Base-by-base conservation (phyloP, 2,113 vertebrate genomes). In the Tursiops truncatus region DNA sequence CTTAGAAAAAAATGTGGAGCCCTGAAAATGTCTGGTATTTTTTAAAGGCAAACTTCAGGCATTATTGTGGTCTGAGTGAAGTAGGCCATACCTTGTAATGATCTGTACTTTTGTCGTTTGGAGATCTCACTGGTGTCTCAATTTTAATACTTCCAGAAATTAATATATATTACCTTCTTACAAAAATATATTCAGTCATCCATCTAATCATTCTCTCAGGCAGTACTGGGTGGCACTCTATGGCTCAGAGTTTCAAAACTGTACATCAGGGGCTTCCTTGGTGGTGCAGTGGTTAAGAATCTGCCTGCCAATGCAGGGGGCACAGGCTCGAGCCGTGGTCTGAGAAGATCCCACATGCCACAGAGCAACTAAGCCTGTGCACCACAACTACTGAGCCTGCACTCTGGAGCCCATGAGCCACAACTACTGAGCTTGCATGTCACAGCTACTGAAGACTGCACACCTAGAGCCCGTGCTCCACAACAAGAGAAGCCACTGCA, bases 391-490 rank as follows among this genome's bases (percentile, higher is more conserved):
- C 53, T 53, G 15, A 53, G 15, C 15, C 53, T 53, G 53, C 0
- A 1, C 53, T 53, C 53, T 53, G 1, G 53, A 53, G 53, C 53
- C 53, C 53, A 53, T 18, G 15, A 53, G 53, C 53, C 53, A 53
- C 15, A 53, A 53, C 50, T 53, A 53, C 53, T 53, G 50, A 53
- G 50, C 50, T 53, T 53, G 15, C 50, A 53, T 53, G 50, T 17
- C 50, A 53, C 15, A 53, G 50, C 15, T 17, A 53, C 50, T 53
- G 50, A 53, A 53, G 50, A 17, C 50, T 53, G 50, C 50, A 53
- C 1, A 0, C 15, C 15, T 53, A 53, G 15, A 53, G 50, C 50
- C 15, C 15, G 1, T 53, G 5, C 15, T 5, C 50, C 4, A 0
- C 50, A 53, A 53, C 50, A 53, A 17, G 53, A 53, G 53, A 53